Evolutionary conservation across 2,113 vertebrate genomes (phyloP), one percentile per base, ranked within the genome.

Genomic region (Octodon degus): DNA sequence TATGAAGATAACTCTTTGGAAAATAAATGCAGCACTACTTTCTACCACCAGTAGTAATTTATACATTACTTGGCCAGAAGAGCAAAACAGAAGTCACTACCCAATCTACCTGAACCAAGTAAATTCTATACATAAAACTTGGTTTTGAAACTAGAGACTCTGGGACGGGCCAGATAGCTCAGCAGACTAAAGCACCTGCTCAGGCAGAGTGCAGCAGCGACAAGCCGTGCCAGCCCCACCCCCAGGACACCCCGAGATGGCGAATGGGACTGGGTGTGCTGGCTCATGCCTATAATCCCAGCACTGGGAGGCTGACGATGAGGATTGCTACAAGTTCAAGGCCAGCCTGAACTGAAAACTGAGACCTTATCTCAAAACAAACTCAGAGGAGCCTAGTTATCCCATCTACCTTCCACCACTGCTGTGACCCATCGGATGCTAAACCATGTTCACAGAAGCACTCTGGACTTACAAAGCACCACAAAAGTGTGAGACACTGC

Each of bases 51-150:
- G 32, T 70, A 77, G 72, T 30, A 74, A 65, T 74, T 81, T 67
- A 43, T 10, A 0, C 40, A 70, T 77, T 81, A 92, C 43, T 88
- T 92, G 50, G 30, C n/a, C 81, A 80, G 16, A 43, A 9, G 17
- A 68, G 17, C 88, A 24, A 93, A 27, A 17, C 62, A 86, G 82
- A 89, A n/a, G 4, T 94, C 67, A 86, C 19, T 86, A 82, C 62
- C 34, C 67, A 13, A 86, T 53, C 17, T 22, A 85, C 13, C 13
- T 58, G 80, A 93, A 85, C 72, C 16, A 40, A 77, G 24, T 84
- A 86, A 93, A 93, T 63, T 93, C 37, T 91, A 79, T 37, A 34
- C 43, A 74, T 7, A 90, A 86, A 96, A 91, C 5, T 34, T 53
- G 43, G 20, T 68, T 90, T 90, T 84, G 88, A 76, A 87, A 24